Conservation (phyloP, 1,140 invertebrate species). For the Coenobita brevimanus region DNA sequence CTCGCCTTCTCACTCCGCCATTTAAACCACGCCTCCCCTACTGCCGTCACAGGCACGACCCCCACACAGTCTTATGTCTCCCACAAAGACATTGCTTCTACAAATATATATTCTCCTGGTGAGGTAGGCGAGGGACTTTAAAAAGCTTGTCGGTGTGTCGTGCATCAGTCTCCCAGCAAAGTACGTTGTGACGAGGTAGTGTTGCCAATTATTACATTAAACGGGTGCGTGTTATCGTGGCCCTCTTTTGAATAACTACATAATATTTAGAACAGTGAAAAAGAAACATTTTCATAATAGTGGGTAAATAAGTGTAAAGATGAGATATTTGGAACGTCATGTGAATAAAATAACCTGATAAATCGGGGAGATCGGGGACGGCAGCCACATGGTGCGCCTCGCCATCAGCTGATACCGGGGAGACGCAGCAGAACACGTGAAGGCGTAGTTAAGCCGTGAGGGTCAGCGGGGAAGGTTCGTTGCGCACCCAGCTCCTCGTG, state of each 20-base stretch:
- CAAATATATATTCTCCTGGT: background rate
- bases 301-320: no score
- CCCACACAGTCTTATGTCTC: background rate
- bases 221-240: no score
- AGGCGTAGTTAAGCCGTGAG: slow-evolving; percentile 38
- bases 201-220: background rate
- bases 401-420: slow-evolving; percentile 55
- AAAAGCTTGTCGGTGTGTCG: background rate
- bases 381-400: slow-evolving; percentile 53
- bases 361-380: background rate
- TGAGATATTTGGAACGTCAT: no score
- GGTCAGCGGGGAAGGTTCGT: background rate
- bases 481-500: background rate
- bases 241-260: no score
- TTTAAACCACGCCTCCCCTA: slow-evolving; percentile 7
- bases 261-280: no score
- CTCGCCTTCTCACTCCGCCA: background rate
- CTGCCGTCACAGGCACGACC: background rate
- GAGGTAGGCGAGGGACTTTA: background rate
- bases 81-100: background rate
- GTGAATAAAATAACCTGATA: no score
- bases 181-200: slow-evolving; percentile 28
- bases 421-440: slow-evolving; percentile 48
- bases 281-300: no score
- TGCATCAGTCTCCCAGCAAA: slow-evolving; percentile 2